Base-by-base conservation (phyloP, 2,797 vertebrate species). In the Typhlichthys eigenmanni region DNA sequence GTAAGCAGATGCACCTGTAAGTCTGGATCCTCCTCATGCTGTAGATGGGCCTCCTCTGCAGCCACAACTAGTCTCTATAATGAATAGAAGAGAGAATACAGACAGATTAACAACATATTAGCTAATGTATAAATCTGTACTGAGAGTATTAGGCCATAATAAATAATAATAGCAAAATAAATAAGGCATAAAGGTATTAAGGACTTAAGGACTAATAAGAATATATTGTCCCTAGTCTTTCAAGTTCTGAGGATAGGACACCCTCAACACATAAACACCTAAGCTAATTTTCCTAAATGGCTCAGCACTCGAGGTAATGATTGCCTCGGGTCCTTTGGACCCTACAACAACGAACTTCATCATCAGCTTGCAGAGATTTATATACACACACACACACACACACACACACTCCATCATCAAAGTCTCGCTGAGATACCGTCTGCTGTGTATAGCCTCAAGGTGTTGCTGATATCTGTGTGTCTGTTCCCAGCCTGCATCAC, bases 41-140 rank as follows among this genome's bases (percentile, higher is more conserved):
- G 96, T 66, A 98, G 89, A 57, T 99, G 96, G 55, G 97, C 97
- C 72, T 97, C 96, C 80, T 99, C 97, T 54, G 97, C 97, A 53
- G 96, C 97, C 80, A 97, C 96, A 13, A 99, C 97, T 62, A 99
- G 92, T 62, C 96, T 93, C 97, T 99, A 58, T 19, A 76, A 60
- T 55, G 29, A 58, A 8, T 47, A 32, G 43, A 58, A 9, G 43
- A 9, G n/a, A 46, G 55, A 7, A 51, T n/a, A 66, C 5, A 38
- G 34, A 38, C 34, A 38, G 34, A 38, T 38, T 8, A 38, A 5
- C 7, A 70, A 68, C 1, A 54, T n/a, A 59, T 51, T 1, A 16
- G 9, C 10, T 54, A 69, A 2, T 72, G 43, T 16, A 59, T 24
- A 58, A 56, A 72, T 46, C 9, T 54, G 17, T 62, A 63, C 47